Percentiles rank a stretch among this genome's conserved stretches.
Evolutionary conservation across 1,140 invertebrate genomes (phyloP).

Genomic region (Arctopsyche grandis): DNA sequence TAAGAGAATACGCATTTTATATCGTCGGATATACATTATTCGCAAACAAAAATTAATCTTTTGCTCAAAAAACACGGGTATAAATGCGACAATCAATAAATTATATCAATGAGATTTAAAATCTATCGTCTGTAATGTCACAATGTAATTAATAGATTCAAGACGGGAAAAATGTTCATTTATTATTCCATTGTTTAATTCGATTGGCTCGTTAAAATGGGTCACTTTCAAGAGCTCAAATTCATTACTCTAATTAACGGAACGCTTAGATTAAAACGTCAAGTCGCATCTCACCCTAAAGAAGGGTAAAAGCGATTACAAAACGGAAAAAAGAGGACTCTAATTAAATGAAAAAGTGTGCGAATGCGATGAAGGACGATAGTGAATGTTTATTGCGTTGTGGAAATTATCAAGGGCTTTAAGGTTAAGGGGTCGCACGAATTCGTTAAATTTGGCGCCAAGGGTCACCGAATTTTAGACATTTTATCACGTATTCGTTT

Average conservation of each 20-base stretch:
- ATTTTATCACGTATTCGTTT: neutral
- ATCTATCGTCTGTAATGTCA: no score
- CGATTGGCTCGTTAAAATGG: neutral
- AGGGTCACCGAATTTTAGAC: neutral
- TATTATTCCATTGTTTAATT: neutral
- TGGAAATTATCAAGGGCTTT: neutral
- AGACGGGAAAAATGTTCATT: no score
- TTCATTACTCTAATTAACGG: conserved; percentile 17
- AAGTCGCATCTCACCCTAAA: neutral
- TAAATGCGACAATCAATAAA: no score
- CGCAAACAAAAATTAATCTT: no score
- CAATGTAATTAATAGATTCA: no score
- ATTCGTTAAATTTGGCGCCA: neutral
- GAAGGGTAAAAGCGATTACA: no score
- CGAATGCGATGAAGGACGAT: conserved; percentile 1
- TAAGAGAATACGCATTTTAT: no score
- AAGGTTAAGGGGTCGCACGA: neutral
- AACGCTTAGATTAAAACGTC: neutral
- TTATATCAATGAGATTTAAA: no score
- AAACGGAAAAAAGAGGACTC: neutral
- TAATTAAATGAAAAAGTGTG: neutral
- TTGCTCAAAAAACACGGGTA: no score
- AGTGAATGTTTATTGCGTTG: neutral
- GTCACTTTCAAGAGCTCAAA: neutral
- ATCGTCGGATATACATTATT: no score